These are phyloP conservation scores for Catharus bicknelli DNA, from an alignment of 2,113 vertebrate species.

Conservation along the genomic window DNA sequence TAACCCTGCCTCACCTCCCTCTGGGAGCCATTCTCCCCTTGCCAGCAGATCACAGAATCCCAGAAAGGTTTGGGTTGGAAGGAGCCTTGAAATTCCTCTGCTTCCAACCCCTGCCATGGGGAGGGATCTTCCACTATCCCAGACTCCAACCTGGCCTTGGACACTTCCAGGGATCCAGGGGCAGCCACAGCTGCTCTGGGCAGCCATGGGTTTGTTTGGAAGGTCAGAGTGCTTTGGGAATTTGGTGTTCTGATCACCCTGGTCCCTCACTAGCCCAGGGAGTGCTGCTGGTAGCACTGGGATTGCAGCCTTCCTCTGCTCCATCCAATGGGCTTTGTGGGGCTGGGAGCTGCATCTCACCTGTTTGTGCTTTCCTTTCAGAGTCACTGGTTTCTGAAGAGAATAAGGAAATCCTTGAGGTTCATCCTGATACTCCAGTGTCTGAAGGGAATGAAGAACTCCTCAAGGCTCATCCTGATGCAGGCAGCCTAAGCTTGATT, in stretches of 20 bases:
- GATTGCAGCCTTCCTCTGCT: background rate
- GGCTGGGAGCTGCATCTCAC: background rate
- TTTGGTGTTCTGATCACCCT: background rate
- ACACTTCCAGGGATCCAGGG: background rate
- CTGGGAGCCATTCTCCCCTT: background rate
- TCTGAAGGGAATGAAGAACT: conserved; percentile 53
- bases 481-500: conserved; percentile 64
- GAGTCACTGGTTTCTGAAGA: conserved; percentile 64
- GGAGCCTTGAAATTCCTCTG: background rate
- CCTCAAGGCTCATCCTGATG: conserved; percentile 27
- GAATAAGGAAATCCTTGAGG: conserved; percentile 38
- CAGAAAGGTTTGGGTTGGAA: background rate
- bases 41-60: background rate
- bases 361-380: conserved; percentile 13
- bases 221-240: background rate
- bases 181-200: background rate
- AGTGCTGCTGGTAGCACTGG: background rate
- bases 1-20: background rate
- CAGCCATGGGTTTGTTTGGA: rapidly evolving
- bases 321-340: background rate
- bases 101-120: background rate
- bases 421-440: conserved; percentile 38
- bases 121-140: background rate
- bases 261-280: background rate
- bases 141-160: background rate